Conservation (phyloP, 2,888 invertebrate species). For the Emmelina monodactyla region DNA sequence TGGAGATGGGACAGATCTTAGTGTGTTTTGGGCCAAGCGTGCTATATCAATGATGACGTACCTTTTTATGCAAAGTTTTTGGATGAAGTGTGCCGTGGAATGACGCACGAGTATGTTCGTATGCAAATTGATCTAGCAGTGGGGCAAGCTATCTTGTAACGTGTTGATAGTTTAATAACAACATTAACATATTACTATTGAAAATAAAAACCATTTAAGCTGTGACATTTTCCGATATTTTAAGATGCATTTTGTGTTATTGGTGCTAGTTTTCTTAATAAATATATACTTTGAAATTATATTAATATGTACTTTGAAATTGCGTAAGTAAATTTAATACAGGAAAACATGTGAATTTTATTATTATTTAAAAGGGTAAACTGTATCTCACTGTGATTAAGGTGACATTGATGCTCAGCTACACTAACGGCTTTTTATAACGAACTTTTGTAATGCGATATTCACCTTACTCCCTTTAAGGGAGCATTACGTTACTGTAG, state of each 20-base stretch:
- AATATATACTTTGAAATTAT: background rate
- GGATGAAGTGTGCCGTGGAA: too few species aligned
- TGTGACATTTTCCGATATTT: too few species aligned
- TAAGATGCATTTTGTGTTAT: too few species aligned
- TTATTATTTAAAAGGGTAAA: too few species aligned
- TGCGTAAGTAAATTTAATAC: background rate
- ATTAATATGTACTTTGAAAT: background rate
- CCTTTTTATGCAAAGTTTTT: slow-evolving; percentile 1
- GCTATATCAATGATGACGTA: too few species aligned
- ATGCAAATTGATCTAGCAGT: too few species aligned
- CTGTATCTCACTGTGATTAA: slow-evolving; percentile 31
- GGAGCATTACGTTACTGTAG: slow-evolving; percentile 48
- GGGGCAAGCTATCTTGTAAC: too few species aligned
- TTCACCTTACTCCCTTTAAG: slow-evolving; percentile 56
- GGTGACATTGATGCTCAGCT: slow-evolving; percentile 10
- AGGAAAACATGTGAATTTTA: too few species aligned
- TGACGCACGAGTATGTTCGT: too few species aligned
- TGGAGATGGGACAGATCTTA: background rate
- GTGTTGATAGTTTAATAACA: too few species aligned
- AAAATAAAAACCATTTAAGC: too few species aligned
- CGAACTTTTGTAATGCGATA: slow-evolving; percentile 64
- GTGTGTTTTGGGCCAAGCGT: slow-evolving; percentile 31
- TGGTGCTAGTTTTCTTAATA: background rate
- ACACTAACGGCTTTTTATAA: slow-evolving; percentile 64
- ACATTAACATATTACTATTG: too few species aligned